Evolutionary conservation across 2,888 invertebrate genomes (phyloP), one percentile per base, ranked within the genome.

Genomic region (Pemphredon lugubris): DNA sequence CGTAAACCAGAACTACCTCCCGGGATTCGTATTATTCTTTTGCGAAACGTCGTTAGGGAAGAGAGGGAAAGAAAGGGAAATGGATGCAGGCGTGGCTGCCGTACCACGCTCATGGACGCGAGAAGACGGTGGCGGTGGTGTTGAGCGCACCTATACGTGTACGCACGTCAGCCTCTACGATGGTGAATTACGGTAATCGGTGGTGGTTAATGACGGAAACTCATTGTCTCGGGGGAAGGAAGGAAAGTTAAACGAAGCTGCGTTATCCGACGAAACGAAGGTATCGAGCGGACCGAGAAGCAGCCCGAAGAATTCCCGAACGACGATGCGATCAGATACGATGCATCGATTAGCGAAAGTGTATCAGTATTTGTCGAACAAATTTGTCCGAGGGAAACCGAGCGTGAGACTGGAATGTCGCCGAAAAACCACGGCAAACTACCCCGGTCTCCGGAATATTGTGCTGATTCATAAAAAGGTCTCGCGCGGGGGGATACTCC

Each of bases 1-100:
- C 77, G 77, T 74, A 67, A 78, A 78, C 55, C 66, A 67, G 45
- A 65, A 76, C 72, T 55, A 70, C 55, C 79, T 77, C 70, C 42
- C 45, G 75, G 72, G 75, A 75, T 79, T 79, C 68, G 81, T 73
- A 79, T 81, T 77, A 77, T 79, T 77, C 69, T 81, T 77, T 68
- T 51, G 68, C 57, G 67, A 34, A 77, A 73, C 68, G 71, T 81
- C 58, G 74, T 82, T 82, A 71, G 48, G 58, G 34, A 45, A 57
- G 45, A 51, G 42, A 47, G 42, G 44, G 48, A 50, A 45, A 53
- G 53, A 61, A 55, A 14, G 42, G 54, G 48, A 16, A 9, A 11
- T n/a, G 32, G 39, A 20, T 40, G 54, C 32, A 45, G 44, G 34
- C 54, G 59, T 44, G 71, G 47, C 11, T 30, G 18, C 30, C 23